These are phyloP conservation scores for Drosophila birchii DNA, from an alignment of 2,888 invertebrate genomes.

Conservation along the genomic window DNA sequence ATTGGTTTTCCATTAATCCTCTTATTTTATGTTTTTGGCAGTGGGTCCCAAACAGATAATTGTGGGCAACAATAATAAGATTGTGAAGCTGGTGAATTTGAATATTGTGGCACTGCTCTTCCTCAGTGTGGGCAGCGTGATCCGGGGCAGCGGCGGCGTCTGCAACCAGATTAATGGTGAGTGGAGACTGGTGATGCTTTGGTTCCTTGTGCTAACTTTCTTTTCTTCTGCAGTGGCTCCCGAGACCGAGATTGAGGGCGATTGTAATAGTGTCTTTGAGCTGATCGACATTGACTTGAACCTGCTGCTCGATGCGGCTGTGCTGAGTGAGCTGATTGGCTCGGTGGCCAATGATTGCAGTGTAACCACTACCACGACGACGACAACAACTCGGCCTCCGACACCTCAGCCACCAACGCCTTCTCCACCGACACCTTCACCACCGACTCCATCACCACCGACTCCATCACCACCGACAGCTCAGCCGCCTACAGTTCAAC, in stretches of 20 bases:
- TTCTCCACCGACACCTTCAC: not conserved
- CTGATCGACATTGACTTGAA: constrained; percentile 52
- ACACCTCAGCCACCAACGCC: not conserved
- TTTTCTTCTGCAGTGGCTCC: constrained; percentile 39
- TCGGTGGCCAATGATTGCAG: constrained; percentile 52
- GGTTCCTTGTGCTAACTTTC: not conserved
- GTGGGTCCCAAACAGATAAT: constrained; percentile 48
- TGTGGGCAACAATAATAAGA: constrained; percentile 52
- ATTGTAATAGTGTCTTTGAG: constrained; percentile 48
- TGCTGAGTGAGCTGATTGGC: constrained; percentile 50
- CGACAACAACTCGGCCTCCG: too few relatives aligned
- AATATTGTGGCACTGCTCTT: constrained; percentile 39
- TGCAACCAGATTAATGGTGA: constrained; percentile 54
- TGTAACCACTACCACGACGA: not conserved
- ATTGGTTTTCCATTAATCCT: not conserved
- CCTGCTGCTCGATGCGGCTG: constrained; percentile 25
- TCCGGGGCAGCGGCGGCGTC: constrained; percentile 55
- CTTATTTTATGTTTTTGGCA: not conserved
- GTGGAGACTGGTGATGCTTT: not conserved
- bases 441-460: constrained; percentile 1
- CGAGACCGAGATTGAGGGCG: constrained; percentile 47
- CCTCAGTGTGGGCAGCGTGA: constrained; percentile 51
- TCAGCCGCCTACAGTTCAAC: not conserved
- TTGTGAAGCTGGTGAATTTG: constrained; percentile 57
- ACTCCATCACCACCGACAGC: constrained; percentile 22